Conservation (phyloP, 2,888 invertebrate genomes). For the Lapara coniferarum region DNA sequence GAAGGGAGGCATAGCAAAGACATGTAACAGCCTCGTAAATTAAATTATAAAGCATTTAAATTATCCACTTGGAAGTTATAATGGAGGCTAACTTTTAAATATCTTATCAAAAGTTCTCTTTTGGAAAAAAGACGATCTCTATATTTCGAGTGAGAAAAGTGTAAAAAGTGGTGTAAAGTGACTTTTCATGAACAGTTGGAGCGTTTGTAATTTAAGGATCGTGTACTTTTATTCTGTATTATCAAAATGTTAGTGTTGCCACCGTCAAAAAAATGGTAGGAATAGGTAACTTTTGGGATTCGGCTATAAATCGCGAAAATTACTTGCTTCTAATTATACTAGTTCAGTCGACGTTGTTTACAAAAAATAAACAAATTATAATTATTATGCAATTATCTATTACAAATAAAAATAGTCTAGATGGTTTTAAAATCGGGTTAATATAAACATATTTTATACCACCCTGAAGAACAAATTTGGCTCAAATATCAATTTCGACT, state of each 20-base stretch:
- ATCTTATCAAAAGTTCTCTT: constrained; percentile 2
- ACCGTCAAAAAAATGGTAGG: not conserved
- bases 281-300: not conserved
- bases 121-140: constrained; percentile 8
- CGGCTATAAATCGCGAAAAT: not conserved
- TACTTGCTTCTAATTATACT: not conserved
- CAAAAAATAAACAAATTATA: too few relatives aligned
- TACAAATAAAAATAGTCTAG: too few relatives aligned
- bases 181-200: not conserved
- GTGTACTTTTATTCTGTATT: constrained; percentile 3
- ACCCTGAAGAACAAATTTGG: too few relatives aligned
- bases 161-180: constrained; percentile 4
- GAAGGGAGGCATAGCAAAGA: not conserved
- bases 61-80: not conserved
- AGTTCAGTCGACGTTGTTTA: constrained; percentile 7
- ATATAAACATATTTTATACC: too few relatives aligned
- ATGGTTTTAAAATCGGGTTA: too few relatives aligned
- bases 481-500: not conserved
- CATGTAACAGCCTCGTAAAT: not conserved
- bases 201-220: not conserved
- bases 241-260: constrained; percentile 1
- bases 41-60: not conserved
- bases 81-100: constrained; percentile 14
- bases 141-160: constrained; percentile 9
- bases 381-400: too few relatives aligned